Conservation (phyloP, 1,140 invertebrate genomes). For the Adelges cooleyi region DNA sequence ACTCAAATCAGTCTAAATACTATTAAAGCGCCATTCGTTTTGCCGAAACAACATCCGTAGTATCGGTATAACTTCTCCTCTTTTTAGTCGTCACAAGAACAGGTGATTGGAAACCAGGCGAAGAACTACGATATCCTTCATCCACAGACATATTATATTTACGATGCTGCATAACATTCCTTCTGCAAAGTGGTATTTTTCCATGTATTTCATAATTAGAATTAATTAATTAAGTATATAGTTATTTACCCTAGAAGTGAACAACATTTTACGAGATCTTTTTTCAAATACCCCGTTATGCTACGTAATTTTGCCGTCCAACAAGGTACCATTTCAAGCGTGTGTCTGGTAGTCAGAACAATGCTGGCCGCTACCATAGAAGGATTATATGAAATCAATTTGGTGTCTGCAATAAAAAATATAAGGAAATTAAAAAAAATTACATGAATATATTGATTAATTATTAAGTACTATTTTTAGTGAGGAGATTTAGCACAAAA, state of each 20-base stretch:
- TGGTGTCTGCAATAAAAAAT: slow-evolving; percentile 1
- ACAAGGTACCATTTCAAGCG: slow-evolving; percentile 4
- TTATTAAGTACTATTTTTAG: too few relatives aligned
- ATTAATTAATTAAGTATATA: background rate
- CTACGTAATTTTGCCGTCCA: slow-evolving; percentile 17
- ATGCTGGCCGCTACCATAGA: slow-evolving; percentile 6
- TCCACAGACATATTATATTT: background rate
- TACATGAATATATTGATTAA: too few relatives aligned
- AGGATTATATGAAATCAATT: slow-evolving; percentile 15
- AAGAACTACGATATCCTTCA: slow-evolving; percentile 22
- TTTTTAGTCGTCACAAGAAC: background rate
- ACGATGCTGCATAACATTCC: slow-evolving; percentile 20
- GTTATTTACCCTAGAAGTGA: slow-evolving; percentile 7
- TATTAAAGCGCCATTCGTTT: slow-evolving; percentile 16
- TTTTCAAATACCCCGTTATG: slow-evolving; percentile 15
- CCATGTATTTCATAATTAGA: background rate
- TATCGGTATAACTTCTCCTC: background rate
- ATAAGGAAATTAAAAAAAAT: too few relatives aligned
- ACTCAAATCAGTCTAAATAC: background rate
- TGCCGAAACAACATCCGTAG: background rate
- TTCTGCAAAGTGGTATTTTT: slow-evolving; percentile 2
- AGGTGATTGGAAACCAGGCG: background rate
- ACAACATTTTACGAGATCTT: slow-evolving; percentile 16
- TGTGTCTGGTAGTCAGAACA: slow-evolving; percentile 5
- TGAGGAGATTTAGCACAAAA: too few relatives aligned